Percentiles rank a stretch among this genome's conserved stretches.
These are phyloP conservation scores for Caenorhabditis inopinata DNA, from an alignment of 1,140 invertebrate species.

Conservation along the genomic window DNA sequence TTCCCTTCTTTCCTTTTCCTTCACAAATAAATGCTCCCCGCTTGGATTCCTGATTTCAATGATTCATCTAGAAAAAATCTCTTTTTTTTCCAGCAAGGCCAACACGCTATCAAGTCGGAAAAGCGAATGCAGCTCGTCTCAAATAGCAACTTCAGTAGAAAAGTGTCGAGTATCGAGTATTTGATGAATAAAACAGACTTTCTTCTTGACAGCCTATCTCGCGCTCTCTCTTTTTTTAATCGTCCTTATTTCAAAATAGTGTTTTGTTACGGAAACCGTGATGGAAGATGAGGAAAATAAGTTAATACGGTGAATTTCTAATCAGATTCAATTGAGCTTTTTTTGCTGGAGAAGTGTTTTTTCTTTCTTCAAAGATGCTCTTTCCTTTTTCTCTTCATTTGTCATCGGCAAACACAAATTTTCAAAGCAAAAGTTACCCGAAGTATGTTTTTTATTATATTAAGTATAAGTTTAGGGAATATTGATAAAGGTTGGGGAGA, in stretches of 20 bases:
- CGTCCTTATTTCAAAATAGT: background rate
- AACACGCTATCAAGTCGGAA: slow-evolving; percentile 15
- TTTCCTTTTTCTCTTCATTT: background rate
- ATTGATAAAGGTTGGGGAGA: background rate
- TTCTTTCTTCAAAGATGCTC: background rate
- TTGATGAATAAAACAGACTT: slow-evolving; percentile 38
- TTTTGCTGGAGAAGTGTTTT: background rate
- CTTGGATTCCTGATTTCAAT: background rate
- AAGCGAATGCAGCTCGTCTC: background rate
- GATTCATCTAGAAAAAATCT: background rate
- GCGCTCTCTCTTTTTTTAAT: background rate
- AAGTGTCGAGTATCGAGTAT: background rate
- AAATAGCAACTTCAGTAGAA: background rate
- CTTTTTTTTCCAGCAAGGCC: background rate
- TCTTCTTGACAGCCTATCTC: slow-evolving; percentile 7
- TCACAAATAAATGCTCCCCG: background rate
- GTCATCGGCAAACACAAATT: background rate
- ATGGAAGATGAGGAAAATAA: background rate
- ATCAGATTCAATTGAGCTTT: background rate
- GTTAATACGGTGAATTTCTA: background rate
- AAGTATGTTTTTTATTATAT: background rate
- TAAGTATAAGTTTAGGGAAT: background rate
- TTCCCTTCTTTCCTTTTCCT: background rate
- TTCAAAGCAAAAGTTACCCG: background rate
- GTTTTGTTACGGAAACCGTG: background rate